Base-by-base conservation (phyloP, 2,888 invertebrate species). In the Drosophila meridiana region DNA sequence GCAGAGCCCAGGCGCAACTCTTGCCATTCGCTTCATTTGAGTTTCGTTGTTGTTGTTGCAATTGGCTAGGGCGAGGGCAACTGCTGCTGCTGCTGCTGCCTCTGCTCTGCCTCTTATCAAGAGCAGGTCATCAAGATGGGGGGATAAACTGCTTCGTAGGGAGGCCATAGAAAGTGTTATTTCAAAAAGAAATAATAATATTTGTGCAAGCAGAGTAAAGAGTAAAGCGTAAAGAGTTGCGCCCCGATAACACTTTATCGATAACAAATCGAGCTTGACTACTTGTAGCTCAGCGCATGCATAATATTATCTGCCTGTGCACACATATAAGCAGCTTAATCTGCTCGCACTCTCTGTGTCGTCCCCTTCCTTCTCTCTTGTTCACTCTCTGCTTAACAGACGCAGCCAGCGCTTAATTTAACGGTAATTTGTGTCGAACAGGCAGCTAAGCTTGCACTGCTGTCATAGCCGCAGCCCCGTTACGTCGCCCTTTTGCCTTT, bases 391-490 rank as follows among this genome's bases (percentile, higher is more conserved):
- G 71, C 76, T 63, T 55, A 8, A 20, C 38, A 38, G 38, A 9
- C 55, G 34, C 20, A 61, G 61, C 78, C 69, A 83, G 73, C 72
- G 69, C 85, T 82, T 89, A 80, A 86, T 89, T 86, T 87, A 89
- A 82, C 82, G 82, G 78, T 89, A 83, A 87, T 86, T 83, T 87
- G 76, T 66, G 83, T 71, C 72, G 75, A 76, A 76, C 85, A 65
- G 61, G 43, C 79, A 65, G 75, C 67, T 48, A 42, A 62, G 67
- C 67, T 56, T 40, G 52, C 69, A 61, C 61, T 73, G 64, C 61
- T 67, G 61, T 43, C 77, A 63, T 62, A 52, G 63, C 3, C 57
- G 20, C 20, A 9, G 30, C 20, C 14, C 42, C 38, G 34, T 4
- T 40, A 20, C 32, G 40, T 30, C 48, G 14, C 36, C 32, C 9